Evolutionary conservation across 2,113 vertebrate genomes (phyloP).

Genomic region (Vulpes lagopus): DNA sequence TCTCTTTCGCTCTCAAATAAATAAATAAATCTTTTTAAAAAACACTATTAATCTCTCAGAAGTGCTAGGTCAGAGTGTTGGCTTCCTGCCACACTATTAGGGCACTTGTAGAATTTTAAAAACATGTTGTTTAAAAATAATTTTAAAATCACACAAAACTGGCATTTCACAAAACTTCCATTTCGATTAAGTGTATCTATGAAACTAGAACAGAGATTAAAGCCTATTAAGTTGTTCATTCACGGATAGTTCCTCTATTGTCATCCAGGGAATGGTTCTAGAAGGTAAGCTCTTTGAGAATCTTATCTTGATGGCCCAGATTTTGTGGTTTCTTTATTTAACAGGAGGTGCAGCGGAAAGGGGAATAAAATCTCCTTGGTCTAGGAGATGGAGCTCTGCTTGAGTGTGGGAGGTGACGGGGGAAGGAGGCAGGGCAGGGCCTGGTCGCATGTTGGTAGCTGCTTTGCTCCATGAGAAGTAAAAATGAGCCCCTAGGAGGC

Average conservation of each 20-base stretch:
- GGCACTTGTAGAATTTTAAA: background rate
- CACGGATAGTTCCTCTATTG: background rate
- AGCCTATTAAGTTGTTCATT: background rate
- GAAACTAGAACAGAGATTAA: background rate
- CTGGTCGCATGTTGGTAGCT: accelerated
- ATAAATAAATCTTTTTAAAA: background rate
- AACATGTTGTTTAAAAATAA: background rate
- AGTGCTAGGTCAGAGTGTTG: background rate
- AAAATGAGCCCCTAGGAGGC: background rate
- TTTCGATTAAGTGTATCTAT: background rate
- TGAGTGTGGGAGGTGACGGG: background rate
- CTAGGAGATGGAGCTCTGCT: background rate
- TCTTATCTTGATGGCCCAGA: background rate
- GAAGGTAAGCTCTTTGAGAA: background rate
- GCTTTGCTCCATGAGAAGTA: background rate
- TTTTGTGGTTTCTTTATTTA: background rate
- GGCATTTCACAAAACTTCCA: background rate
- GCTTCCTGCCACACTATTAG: background rate
- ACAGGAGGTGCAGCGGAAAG: background rate
- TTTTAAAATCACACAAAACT: background rate
- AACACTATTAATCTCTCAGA: background rate
- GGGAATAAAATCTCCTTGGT: background rate
- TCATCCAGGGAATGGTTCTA: background rate
- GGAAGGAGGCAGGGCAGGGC: background rate
- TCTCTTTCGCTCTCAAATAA: background rate